phyloP scores from a whole-genome alignment of 2,797 vertebrate genomes.

The Amphiprion clarkii region DNA sequence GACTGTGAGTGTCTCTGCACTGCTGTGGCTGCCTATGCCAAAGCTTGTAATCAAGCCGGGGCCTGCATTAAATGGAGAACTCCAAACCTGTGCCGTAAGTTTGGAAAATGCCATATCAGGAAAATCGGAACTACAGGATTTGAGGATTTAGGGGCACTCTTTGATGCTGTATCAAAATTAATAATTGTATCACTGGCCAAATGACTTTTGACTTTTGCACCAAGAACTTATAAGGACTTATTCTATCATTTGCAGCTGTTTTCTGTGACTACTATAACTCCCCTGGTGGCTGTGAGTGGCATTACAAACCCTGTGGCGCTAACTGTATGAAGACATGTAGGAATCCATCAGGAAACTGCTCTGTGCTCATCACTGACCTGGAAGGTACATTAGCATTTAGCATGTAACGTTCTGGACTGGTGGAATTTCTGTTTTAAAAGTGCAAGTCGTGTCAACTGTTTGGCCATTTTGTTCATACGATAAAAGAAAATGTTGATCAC shows the following conservation, averaged over 20 bases:
- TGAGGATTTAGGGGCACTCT: not conserved
- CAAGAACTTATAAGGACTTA: not conserved
- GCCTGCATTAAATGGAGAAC: constrained; percentile 91
- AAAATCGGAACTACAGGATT: not conserved
- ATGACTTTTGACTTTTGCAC: not conserved
- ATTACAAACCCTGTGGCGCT: constrained; percentile 92
- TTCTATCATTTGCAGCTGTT: constrained; percentile 84
- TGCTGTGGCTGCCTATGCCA: constrained; percentile 92
- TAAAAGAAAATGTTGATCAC: too few species aligned
- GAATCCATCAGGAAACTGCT: constrained; percentile 89
- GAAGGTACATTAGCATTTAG: constrained; percentile 87
- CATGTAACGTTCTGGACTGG: not conserved
- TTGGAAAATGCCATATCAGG: not conserved
- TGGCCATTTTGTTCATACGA: too few species aligned
- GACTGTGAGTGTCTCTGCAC: constrained; percentile 95
- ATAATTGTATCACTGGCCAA: not conserved
- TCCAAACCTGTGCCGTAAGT: constrained; percentile 94
- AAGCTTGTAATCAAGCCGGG: constrained; percentile 88
- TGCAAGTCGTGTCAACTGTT: too few species aligned
- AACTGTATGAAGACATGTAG: constrained; percentile 92
- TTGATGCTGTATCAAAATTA: not conserved
- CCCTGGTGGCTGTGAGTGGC: constrained; percentile 90
- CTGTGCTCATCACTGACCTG: constrained; percentile 83
- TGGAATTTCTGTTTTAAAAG: not conserved
- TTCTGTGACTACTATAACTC: constrained; percentile 96